These are phyloP conservation scores for Brachionus rubens DNA, from an alignment of 1,140 invertebrate genomes.

Conservation along the genomic window DNA sequence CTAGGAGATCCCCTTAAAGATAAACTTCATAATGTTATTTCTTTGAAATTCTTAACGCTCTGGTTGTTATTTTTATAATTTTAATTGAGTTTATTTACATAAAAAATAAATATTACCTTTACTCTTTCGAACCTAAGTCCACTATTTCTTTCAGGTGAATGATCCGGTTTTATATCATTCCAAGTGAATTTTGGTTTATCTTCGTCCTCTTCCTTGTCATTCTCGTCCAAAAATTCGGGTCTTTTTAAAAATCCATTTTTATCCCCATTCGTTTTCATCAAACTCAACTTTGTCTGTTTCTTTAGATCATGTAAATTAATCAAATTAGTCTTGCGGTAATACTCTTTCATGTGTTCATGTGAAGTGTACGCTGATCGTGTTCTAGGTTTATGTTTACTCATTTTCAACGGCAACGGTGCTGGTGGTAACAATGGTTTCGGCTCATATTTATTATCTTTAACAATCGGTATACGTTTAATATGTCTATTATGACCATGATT, in stretches of 20 bases:
- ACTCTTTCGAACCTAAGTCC: slow-evolving; percentile 59
- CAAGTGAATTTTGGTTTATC: slow-evolving; percentile 45
- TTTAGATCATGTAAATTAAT: slow-evolving; percentile 19
- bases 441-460: neutral
- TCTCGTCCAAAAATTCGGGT: neutral
- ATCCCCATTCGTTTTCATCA: neutral
- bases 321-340: neutral
- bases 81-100: neutral
- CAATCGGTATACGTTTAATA: neutral
- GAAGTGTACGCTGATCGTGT: neutral
- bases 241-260: neutral
- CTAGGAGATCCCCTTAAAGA: too few relatives aligned
- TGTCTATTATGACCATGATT: neutral
- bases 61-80: neutral
- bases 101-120: slow-evolving; percentile 51
- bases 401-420: neutral
- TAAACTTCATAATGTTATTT: neutral
- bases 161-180: slow-evolving; percentile 53
- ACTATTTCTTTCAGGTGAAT: slow-evolving; percentile 52
- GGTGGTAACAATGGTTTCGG: neutral
- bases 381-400: neutral
- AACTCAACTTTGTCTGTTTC: neutral
- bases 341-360: neutral
- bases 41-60: neutral
- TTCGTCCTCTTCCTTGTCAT: neutral